Conservation (phyloP, 2,797 vertebrate genomes). For the Dromococcyx pavoninus region DNA sequence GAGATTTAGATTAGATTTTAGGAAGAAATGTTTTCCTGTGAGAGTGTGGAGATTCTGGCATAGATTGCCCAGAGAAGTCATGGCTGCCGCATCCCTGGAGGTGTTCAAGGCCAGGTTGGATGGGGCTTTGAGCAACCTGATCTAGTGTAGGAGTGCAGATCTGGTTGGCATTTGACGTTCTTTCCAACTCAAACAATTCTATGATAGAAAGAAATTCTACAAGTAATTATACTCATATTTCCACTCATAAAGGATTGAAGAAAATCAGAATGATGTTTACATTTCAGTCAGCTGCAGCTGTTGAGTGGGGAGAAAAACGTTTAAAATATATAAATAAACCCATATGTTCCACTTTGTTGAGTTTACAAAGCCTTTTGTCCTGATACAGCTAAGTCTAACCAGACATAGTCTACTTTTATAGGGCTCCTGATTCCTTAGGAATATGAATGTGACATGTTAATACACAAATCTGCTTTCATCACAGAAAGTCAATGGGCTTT, state of each 20-base stretch:
- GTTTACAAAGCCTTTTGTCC: background rate
- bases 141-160: too few species aligned
- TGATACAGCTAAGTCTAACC: background rate
- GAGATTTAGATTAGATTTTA: too few species aligned
- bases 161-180: too few species aligned
- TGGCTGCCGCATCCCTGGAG: too few species aligned
- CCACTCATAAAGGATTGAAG: background rate
- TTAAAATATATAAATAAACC: background rate
- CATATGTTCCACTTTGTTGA: background rate
- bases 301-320: background rate
- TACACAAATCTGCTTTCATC: background rate
- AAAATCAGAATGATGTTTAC: background rate
- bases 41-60: too few species aligned
- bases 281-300: background rate
- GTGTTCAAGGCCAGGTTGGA: too few species aligned
- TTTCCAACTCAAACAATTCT: too few species aligned
- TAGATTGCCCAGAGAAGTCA: too few species aligned
- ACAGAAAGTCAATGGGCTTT: background rate
- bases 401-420: background rate
- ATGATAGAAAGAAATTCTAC: background rate
- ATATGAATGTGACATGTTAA: background rate
- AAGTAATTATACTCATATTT: background rate
- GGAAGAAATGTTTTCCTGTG: too few species aligned
- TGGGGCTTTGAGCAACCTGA: too few species aligned
- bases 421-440: background rate